phyloP scores from a whole-genome alignment of 1,140 invertebrate genomes.

The Lepidotrigona ventralis region DNA sequence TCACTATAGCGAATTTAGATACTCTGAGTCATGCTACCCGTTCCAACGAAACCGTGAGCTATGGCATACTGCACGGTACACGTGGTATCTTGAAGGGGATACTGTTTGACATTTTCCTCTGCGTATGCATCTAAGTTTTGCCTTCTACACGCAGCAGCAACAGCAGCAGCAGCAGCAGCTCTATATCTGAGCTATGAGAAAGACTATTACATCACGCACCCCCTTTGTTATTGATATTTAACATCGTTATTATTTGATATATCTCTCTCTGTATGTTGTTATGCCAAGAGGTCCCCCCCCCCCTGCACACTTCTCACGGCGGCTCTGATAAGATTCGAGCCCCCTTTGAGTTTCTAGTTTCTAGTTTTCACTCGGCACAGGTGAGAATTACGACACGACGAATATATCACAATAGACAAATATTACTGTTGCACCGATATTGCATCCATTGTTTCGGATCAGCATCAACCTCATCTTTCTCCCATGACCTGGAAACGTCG shows the following conservation, averaged over 20 bases:
- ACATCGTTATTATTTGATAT: not conserved
- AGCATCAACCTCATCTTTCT: not conserved
- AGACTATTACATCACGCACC: slow-evolving; percentile 31
- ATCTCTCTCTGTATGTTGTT: slow-evolving; percentile 15
- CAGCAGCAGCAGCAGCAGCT: not conserved
- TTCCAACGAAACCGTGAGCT: slow-evolving; percentile 62
- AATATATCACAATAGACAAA: not conserved
- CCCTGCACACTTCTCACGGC: not conserved
- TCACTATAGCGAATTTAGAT: slow-evolving; percentile 60
- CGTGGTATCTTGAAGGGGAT: slow-evolving; percentile 73
- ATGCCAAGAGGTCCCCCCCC: not conserved
- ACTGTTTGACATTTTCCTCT: slow-evolving; percentile 75
- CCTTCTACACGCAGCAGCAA: not conserved
- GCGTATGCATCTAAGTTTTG: slow-evolving; percentile 72
- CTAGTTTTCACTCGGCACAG: not conserved
- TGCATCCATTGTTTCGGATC: not conserved
- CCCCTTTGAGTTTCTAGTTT: not conserved
- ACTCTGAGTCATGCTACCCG: slow-evolving; percentile 61
- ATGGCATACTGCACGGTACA: slow-evolving; percentile 71
- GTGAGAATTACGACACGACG: not conserved
- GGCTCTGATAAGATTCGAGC: not conserved
- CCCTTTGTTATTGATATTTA: not conserved
- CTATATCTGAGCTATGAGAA: slow-evolving; percentile 11
- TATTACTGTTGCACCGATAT: slow-evolving; percentile 21
- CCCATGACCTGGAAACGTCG: slow-evolving; percentile 2